phyloP scores from a whole-genome alignment of 2,888 invertebrate species.

The Drosophila pseudotakahashii region DNA sequence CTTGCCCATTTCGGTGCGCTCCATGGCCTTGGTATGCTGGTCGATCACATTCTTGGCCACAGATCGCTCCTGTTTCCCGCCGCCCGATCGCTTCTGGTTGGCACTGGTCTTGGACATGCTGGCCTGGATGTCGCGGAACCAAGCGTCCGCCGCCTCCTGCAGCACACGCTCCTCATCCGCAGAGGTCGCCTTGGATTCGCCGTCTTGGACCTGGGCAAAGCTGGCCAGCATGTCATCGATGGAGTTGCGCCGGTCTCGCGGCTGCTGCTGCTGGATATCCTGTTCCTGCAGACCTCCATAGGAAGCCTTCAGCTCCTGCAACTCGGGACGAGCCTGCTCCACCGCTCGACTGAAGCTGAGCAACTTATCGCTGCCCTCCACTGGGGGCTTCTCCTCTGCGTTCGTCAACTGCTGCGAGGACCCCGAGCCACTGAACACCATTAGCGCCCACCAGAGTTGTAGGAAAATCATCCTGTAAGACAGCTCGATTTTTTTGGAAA shows the following conservation, averaged over 20 bases:
- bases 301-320: slow-evolving; percentile 47
- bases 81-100: background rate
- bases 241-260: slow-evolving; percentile 63
- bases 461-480: slow-evolving; percentile 51
- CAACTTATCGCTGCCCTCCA: slow-evolving; percentile 48
- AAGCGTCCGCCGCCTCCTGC: slow-evolving; percentile 60
- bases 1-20: slow-evolving; percentile 58
- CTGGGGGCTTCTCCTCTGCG: background rate
- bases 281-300: slow-evolving; percentile 34
- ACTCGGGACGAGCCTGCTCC: slow-evolving; percentile 51
- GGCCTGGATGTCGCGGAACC: slow-evolving; percentile 65
- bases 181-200: slow-evolving; percentile 11
- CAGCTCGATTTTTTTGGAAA: background rate
- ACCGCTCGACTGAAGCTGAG: slow-evolving; percentile 62
- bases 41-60: background rate
- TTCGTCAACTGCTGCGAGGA: background rate
- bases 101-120: background rate
- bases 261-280: slow-evolving; percentile 1
- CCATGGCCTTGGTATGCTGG: slow-evolving; percentile 38
- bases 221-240: slow-evolving; percentile 69
- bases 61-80: background rate
- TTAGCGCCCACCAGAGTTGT: slow-evolving; percentile 69
- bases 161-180: slow-evolving; percentile 42
- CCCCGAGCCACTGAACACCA: slow-evolving; percentile 42
- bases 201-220: slow-evolving; percentile 41